These are phyloP conservation scores for Ridgeia piscesae DNA, from an alignment of 1,140 invertebrate genomes.

Conservation along the genomic window DNA sequence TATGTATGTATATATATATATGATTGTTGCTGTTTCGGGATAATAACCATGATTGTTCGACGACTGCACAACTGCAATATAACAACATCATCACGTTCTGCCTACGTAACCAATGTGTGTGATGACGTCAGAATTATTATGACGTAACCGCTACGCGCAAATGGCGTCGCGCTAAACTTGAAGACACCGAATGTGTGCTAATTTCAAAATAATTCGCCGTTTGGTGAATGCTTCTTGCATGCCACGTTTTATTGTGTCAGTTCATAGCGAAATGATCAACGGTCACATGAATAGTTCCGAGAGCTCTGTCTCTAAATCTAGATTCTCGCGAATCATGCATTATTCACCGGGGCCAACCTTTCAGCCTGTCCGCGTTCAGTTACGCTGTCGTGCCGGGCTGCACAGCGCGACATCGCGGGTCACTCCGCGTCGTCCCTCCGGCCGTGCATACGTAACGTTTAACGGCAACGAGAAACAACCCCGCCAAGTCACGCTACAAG, in stretches of 20 bases:
- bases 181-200: not conserved
- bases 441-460: no score
- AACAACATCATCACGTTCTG: not conserved
- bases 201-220: not conserved
- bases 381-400: not conserved
- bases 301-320: not conserved
- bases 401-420: not conserved
- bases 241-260: not conserved
- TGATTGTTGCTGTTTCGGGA: not conserved
- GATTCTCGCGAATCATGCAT: not conserved
- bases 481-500: not conserved
- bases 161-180: not conserved
- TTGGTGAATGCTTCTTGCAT: not conserved
- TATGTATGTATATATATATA: not conserved
- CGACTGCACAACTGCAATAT: not conserved
- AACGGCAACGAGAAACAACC: not conserved
- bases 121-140: not conserved
- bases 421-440: no score
- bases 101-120: not conserved
- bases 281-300: not conserved
- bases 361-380: not conserved
- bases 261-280: not conserved
- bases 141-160: not conserved
- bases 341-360: not conserved
- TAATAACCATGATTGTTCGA: not conserved